phyloP scores from a whole-genome alignment of 2,888 invertebrate species.

The Cataglyphis rosenhaueri region DNA sequence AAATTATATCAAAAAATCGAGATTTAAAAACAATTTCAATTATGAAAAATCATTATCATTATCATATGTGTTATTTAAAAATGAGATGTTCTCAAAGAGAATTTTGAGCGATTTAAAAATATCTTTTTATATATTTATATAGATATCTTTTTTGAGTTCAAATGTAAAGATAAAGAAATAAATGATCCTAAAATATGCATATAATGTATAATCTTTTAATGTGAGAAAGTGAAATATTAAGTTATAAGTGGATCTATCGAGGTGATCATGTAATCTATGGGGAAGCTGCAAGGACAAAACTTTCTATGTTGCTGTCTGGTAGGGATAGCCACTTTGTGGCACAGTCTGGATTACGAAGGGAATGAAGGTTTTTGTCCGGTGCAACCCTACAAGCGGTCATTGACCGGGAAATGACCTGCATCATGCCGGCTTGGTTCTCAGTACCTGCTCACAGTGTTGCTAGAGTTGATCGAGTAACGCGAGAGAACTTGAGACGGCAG shows the following conservation, averaged over 20 bases:
- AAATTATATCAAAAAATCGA: neutral
- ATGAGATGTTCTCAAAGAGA: neutral
- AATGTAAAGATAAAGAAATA: neutral
- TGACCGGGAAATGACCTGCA: slow-evolving; percentile 73
- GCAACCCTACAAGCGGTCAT: slow-evolving; percentile 60
- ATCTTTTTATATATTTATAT: neutral
- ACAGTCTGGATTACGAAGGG: slow-evolving; percentile 24
- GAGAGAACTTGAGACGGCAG: slow-evolving; percentile 3
- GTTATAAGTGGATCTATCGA: neutral
- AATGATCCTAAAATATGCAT: neutral
- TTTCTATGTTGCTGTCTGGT: slow-evolving; percentile 37
- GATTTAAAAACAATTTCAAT: neutral
- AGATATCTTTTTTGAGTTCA: neutral
- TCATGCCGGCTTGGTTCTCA: slow-evolving; percentile 43
- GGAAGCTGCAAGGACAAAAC: slow-evolving; percentile 56
- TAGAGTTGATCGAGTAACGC: slow-evolving; percentile 38
- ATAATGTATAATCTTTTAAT: neutral
- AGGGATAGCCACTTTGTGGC: slow-evolving; percentile 61
- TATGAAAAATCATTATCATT: neutral
- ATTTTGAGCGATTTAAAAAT: neutral
- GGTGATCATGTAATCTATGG: neutral
- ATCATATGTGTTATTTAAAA: neutral
- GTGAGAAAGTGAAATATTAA: slow-evolving; percentile 10
- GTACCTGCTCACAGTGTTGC: slow-evolving; percentile 51
- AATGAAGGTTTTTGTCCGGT: slow-evolving; percentile 60